Evolutionary conservation across 1,140 invertebrate species (phyloP).

Genomic region (Anadara kagoshimensis): DNA sequence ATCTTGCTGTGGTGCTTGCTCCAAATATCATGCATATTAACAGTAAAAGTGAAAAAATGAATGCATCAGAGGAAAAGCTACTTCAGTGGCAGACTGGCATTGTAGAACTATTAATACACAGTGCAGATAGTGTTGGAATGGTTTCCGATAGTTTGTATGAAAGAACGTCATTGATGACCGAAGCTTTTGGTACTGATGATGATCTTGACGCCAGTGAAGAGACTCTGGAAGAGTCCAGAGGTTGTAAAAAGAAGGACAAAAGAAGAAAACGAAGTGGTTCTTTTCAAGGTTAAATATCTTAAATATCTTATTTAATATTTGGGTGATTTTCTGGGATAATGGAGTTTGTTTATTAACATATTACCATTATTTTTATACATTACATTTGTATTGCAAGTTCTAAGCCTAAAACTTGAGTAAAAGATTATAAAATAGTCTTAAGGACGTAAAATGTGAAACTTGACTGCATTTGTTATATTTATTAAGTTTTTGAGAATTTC

Average conservation of each 20-base stretch:
- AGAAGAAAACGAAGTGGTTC: conserved; percentile 82
- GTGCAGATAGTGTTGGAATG: conserved; percentile 83
- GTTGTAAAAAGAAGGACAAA: conserved; percentile 55
- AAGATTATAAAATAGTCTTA: too few species aligned
- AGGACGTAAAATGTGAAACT: too few species aligned
- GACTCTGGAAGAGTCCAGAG: conserved; percentile 56
- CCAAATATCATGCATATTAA: conserved; percentile 87
- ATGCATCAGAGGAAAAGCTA: conserved; percentile 61
- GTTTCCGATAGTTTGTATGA: conserved; percentile 79
- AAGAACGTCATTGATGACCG: conserved; percentile 67
- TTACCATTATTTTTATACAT: too few species aligned
- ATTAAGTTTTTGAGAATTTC: too few species aligned
- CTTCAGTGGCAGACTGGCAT: conserved; percentile 67
- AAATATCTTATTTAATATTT: background rate
- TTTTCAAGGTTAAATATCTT: conserved; percentile 80
- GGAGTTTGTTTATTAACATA: too few species aligned
- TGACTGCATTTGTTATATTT: too few species aligned
- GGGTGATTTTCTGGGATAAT: background rate
- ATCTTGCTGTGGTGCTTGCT: conserved; percentile 86
- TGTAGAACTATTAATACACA: conserved; percentile 84
- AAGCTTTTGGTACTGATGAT: conserved; percentile 66
- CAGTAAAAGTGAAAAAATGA: conserved; percentile 77
- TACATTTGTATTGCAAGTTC: too few species aligned
- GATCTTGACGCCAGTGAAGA: conserved; percentile 66
- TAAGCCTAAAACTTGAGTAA: too few species aligned